Conservation (phyloP, 2,113 vertebrate genomes). For the Oreocharis arfaki region DNA sequence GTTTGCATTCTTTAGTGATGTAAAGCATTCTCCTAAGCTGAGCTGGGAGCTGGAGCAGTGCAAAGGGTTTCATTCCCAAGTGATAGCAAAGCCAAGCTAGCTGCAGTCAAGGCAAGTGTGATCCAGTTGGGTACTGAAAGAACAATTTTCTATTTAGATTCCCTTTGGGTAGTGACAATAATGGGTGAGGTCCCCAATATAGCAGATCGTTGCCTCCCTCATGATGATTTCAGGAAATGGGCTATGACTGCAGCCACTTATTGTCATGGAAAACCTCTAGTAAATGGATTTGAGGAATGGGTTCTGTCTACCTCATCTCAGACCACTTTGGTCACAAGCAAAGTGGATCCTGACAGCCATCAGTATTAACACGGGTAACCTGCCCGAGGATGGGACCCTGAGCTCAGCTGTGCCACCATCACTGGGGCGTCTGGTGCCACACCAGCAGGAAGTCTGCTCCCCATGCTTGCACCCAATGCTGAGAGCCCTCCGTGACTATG, state of each 20-base stretch:
- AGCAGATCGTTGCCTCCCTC: neutral
- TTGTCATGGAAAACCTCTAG: neutral
- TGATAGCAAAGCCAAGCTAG: neutral
- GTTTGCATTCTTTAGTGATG: neutral
- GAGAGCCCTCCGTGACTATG: neutral
- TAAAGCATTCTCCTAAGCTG: neutral
- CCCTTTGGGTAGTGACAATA: neutral
- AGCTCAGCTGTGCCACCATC: neutral
- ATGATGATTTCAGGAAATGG: neutral
- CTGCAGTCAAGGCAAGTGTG: neutral
- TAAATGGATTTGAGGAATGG: neutral
- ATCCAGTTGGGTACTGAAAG: neutral
- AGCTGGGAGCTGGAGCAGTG: neutral
- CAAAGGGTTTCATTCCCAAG: neutral
- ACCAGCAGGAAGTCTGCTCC: too few species aligned
- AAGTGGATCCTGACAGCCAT: neutral
- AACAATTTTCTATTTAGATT: neutral
- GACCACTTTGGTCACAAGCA: neutral
- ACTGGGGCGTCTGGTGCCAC: neutral
- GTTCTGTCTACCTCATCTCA: neutral
- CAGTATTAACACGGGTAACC: neutral
- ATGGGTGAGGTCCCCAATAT: neutral
- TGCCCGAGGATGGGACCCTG: neutral
- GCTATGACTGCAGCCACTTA: neutral
- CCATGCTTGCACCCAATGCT: rapidly evolving